These are phyloP conservation scores for Timema podura DNA, from an alignment of 2,888 invertebrate genomes.

Conservation along the genomic window DNA sequence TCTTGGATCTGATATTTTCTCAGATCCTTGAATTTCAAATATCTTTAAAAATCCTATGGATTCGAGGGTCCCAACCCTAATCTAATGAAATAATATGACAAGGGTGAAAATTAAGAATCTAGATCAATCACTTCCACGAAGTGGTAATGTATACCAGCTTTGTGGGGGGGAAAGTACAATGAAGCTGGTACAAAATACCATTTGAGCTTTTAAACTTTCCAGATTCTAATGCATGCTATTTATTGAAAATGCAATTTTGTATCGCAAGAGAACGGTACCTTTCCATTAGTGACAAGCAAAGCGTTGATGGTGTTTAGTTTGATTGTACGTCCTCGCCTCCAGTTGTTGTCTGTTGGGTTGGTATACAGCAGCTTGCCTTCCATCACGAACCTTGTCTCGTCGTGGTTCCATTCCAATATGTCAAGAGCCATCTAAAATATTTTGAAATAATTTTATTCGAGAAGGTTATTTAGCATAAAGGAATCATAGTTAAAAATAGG, in stretches of 20 bases:
- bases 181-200: no score
- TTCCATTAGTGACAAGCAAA: constrained; percentile 86
- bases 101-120: no score
- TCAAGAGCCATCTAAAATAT: constrained; percentile 75
- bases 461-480: background rate
- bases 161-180: no score
- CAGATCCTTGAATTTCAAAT: no score
- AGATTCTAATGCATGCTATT: no score
- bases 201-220: no score
- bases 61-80: no score
- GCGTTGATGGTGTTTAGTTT: constrained; percentile 86
- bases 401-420: constrained; percentile 90
- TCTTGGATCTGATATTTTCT: no score
- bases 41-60: no score
- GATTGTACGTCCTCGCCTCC: constrained; percentile 83
- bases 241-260: background rate
- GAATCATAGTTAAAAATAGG: background rate
- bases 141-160: no score
- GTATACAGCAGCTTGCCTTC: constrained; percentile 85
- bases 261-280: constrained; percentile 53
- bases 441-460: background rate
- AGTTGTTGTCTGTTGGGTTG: constrained; percentile 86
- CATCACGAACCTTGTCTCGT: constrained; percentile 85
- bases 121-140: no score
- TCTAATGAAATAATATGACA: no score